Conservation (phyloP, 1,140 invertebrate genomes). For the Gonatopus flavifemur region DNA sequence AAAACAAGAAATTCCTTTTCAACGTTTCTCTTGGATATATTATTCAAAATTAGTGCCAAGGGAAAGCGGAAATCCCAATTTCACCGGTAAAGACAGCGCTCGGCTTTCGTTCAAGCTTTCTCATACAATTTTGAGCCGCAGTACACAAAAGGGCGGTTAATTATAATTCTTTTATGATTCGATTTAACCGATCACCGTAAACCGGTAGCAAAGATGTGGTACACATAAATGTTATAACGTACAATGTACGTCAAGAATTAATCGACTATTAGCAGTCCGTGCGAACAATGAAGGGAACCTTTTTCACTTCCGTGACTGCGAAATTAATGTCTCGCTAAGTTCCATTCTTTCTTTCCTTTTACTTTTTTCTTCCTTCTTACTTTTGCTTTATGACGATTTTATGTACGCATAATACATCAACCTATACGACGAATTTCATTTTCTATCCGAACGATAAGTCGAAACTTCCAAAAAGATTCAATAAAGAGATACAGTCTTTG, state of each 20-base stretch:
- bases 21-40: constrained; percentile 13
- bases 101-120: constrained; percentile 15
- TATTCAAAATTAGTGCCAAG: constrained; percentile 33
- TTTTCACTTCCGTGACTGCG: too few relatives aligned
- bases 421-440: too few relatives aligned
- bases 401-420: too few relatives aligned
- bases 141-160: constrained; percentile 49
- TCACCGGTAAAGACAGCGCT: constrained; percentile 24
- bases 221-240: too few relatives aligned
- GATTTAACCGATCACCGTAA: constrained; percentile 44
- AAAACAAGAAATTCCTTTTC: not conserved
- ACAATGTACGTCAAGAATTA: constrained; percentile 47
- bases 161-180: constrained; percentile 55
- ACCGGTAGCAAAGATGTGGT: constrained; percentile 28
- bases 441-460: too few relatives aligned
- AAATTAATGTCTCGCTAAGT: too few relatives aligned
- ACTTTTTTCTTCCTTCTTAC: too few relatives aligned
- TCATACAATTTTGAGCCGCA: constrained; percentile 32
- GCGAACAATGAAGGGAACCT: constrained; percentile 43
- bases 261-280: constrained; percentile 49
- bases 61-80: constrained; percentile 38
- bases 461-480: too few relatives aligned
- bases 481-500: too few relatives aligned
- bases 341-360: too few relatives aligned
- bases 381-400: too few relatives aligned